These are phyloP conservation scores for Phylloscopus trochilus DNA, from an alignment of 2,113 vertebrate genomes.

Conservation along the genomic window DNA sequence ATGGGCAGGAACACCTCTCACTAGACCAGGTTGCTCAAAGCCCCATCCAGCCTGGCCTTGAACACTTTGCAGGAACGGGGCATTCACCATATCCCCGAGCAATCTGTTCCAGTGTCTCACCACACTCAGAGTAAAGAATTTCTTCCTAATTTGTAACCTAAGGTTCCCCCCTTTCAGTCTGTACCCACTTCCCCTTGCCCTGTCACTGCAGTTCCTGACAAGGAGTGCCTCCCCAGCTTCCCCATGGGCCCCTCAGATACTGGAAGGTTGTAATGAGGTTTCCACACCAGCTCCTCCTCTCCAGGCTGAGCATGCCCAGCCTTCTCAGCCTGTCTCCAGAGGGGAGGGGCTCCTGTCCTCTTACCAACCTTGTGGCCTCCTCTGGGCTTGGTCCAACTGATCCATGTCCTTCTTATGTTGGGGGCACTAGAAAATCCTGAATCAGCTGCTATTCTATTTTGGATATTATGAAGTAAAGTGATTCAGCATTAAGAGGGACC, in stretches of 20 bases:
- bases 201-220: not conserved
- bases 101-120: too few species aligned
- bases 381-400: not conserved
- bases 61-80: too few species aligned
- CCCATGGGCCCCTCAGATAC: not conserved
- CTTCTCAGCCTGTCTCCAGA: not conserved
- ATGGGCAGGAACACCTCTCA: too few species aligned
- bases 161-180: too few species aligned
- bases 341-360: not conserved
- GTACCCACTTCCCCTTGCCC: not conserved
- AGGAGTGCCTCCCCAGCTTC: fast-evolving
- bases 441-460: not conserved
- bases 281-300: not conserved
- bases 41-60: too few species aligned
- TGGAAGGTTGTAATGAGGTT: not conserved
- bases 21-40: too few species aligned
- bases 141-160: too few species aligned
- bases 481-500: not conserved
- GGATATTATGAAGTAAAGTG: not conserved
- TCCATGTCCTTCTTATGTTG: not conserved
- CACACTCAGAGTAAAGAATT: too few species aligned
- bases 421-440: not conserved
- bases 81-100: too few species aligned
- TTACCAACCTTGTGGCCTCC: too few species aligned
- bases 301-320: not conserved